Evolutionary conservation across 2,888 invertebrate genomes (phyloP), one percentile per base, ranked within the genome.

Genomic region (Acleris cristana): DNA sequence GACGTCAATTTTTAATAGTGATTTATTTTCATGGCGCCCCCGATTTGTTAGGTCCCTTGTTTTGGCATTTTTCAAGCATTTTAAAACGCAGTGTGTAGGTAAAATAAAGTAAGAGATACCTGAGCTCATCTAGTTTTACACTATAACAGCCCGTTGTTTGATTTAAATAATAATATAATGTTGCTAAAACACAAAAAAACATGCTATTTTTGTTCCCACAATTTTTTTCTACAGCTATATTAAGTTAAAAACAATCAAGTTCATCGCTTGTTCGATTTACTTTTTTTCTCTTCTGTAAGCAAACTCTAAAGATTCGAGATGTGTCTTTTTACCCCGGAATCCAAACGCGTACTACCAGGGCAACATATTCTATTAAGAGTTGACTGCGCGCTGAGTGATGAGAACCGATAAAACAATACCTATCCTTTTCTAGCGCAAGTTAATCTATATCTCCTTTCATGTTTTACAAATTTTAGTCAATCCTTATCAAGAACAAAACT

Each of bases 1-100:
- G 89, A 82, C 87, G 88, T 86, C 88, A 90, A 89, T 90, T 89
- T 54, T 87, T 84, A 84, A 85, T 82, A 77, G 82, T 87, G 87
- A 89, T 89, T 90, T 86, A 86, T 87, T 79, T 81, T 74, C 79
- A 78, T 76, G 76, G 74, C 71, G 71, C 66, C 44, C 44, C 40
- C 44, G 63, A 70, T 76, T 77, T 78, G 76, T 81, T 80, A 78
- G 63, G 74, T 78, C 76, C 77, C 78, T 78, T 76, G 76, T 76
- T 76, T 74, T 71, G 64, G 69, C 59, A 69, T 69, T 58, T 45
- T 45, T 53, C 23, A 23, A 72, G 71, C 57, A 30, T 62, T 63
- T 23, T 49, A 34, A 56, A 63, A 40, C 34, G 44, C 18, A 44
- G 8, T 30, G 30, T 26, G 26, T 6, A 26, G 26, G 26, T 2